Evolutionary conservation across 2,113 vertebrate genomes (phyloP).

Genomic region (Callionymus lyra): DNA sequence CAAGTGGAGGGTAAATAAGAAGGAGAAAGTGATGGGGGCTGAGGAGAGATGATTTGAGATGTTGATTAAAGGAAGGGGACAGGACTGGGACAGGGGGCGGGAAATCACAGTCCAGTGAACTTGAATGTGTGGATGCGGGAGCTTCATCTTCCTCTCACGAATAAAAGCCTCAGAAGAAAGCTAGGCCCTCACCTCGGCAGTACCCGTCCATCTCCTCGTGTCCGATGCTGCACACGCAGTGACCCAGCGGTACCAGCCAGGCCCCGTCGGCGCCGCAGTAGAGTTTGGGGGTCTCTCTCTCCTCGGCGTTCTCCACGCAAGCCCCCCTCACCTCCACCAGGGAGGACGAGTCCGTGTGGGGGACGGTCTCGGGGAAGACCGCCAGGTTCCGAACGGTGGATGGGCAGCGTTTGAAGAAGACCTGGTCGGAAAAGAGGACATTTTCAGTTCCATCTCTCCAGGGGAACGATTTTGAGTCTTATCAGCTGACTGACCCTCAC

Average conservation of each 20-base stretch:
- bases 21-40: slow-evolving; percentile 28
- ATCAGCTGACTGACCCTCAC: slow-evolving; percentile 61
- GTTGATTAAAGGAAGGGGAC: slow-evolving; percentile 34
- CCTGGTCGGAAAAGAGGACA: slow-evolving; percentile 51
- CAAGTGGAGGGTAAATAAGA: slow-evolving; percentile 28
- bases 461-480: neutral
- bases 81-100: slow-evolving; percentile 26
- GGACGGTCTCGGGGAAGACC: slow-evolving; percentile 89
- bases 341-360: slow-evolving; percentile 88
- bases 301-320: slow-evolving; percentile 90
- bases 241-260: slow-evolving; percentile 95
- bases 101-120: slow-evolving; percentile 20
- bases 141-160: neutral
- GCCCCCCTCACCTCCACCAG: slow-evolving; percentile 91
- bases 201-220: slow-evolving; percentile 88
- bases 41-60: slow-evolving; percentile 25
- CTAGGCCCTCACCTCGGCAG: slow-evolving; percentile 80
- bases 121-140: slow-evolving; percentile 25
- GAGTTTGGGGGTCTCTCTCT: slow-evolving; percentile 86
- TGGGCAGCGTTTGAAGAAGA: slow-evolving; percentile 95
- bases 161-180: neutral
- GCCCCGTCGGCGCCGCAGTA: slow-evolving; percentile 96
- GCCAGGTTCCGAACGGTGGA: slow-evolving; percentile 88
- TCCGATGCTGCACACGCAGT: slow-evolving; percentile 86
- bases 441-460: neutral